phyloP scores from a whole-genome alignment of 2,113 vertebrate species.

The Melanerpes aurifrons region DNA sequence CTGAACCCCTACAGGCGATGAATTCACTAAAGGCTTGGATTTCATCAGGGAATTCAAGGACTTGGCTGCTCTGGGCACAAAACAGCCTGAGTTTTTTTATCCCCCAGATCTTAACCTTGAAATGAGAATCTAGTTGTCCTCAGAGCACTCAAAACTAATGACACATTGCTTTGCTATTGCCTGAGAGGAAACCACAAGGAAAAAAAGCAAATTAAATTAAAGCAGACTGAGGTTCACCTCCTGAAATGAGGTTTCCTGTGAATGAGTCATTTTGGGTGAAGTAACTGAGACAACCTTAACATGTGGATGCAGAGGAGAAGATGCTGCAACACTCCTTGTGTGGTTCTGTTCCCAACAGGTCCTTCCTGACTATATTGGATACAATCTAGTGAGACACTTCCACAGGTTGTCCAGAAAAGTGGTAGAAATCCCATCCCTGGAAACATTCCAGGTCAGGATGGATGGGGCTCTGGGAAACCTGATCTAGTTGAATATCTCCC shows the following conservation, averaged over 20 bases:
- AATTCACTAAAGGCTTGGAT: not conserved
- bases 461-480: no score
- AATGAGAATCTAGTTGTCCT: not conserved
- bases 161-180: not conserved
- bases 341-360: not conserved
- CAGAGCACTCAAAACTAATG: not conserved
- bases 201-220: not conserved
- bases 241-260: not conserved
- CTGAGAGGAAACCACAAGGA: not conserved
- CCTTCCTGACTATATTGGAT: not conserved
- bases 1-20: not conserved
- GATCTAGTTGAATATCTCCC: no score
- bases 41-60: not conserved
- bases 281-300: not conserved
- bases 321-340: not conserved
- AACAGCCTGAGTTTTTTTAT: not conserved
- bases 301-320: not conserved
- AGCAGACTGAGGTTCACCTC: not conserved
- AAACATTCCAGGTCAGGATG: no score
- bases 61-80: not conserved
- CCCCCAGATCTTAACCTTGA: not conserved
- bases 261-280: not conserved
- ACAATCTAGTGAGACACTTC: not conserved
- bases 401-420: no score
- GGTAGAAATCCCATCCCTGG: no score